These are phyloP conservation scores for Fragum sueziense DNA, from an alignment of 2,888 invertebrate genomes.

Conservation along the genomic window DNA sequence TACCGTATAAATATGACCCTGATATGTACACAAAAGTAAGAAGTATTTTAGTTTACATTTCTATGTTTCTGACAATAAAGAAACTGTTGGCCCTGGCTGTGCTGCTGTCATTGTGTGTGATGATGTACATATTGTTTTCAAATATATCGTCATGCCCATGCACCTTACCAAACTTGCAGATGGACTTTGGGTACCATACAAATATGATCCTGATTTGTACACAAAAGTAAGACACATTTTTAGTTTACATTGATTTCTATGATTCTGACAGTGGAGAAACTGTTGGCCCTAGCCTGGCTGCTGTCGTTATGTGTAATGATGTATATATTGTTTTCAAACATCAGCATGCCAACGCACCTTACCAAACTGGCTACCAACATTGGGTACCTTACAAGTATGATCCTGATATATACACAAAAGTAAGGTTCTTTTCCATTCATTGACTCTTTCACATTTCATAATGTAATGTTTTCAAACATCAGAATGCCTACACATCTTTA, in stretches of 20 bases:
- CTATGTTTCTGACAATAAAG: conserved; percentile 2
- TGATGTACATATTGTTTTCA: conserved; percentile 43
- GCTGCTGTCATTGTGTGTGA: conserved; percentile 32
- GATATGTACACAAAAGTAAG: conserved; percentile 37
- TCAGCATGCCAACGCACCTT: conserved; percentile 35
- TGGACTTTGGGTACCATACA: conserved; percentile 46
- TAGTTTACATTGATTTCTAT: no score
- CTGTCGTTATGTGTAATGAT: conserved; percentile 38
- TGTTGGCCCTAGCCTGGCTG: conserved; percentile 15
- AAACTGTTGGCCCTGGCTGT: conserved; percentile 21
- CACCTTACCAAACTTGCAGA: conserved; percentile 11
- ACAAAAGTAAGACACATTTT: no score
- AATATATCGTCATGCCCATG: conserved; percentile 35
- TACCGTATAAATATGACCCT: conserved; percentile 27
- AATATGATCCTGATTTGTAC: conserved; percentile 6
- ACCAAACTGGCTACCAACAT: conserved; percentile 5
- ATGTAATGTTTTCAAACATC: conserved; percentile 41
- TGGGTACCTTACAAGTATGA: conserved; percentile 41
- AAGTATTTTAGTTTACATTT: no score
- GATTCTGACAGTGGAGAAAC: conserved; percentile 15
- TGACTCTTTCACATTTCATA: no score
- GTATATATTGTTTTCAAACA: conserved; percentile 40
- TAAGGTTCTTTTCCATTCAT: conserved; percentile 9
- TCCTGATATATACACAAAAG: conserved; percentile 27
- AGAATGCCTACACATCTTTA: conserved; percentile 31